A percentile compares a stretch with the other conserved stretches of the same genome.
These are phyloP conservation scores for Siniperca undulata DNA, from an alignment of 2,797 vertebrate species.

Conservation along the genomic window DNA sequence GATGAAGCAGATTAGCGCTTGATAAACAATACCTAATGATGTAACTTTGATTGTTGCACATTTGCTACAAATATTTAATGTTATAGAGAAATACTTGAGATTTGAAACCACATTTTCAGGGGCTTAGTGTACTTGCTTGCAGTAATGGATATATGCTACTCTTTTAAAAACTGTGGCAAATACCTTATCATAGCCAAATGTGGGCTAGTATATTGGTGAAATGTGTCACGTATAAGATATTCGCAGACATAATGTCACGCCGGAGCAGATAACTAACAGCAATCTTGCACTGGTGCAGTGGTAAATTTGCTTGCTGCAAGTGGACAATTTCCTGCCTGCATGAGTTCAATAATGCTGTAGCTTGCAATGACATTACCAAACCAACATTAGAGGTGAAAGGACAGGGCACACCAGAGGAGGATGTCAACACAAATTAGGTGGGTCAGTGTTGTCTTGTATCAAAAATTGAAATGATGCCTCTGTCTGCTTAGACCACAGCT, in stretches of 20 bases:
- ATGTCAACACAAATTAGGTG: conserved; percentile 52
- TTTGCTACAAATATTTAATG: conserved; percentile 11
- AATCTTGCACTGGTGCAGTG: conserved; percentile 36
- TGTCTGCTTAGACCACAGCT: not conserved
- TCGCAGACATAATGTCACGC: conserved; percentile 48
- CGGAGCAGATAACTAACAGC: conserved; percentile 47
- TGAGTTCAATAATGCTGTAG: conserved; percentile 48
- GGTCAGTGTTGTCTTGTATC: conserved; percentile 35
- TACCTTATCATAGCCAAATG: conserved; percentile 35
- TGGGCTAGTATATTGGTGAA: conserved; percentile 13
- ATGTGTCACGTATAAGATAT: conserved; percentile 37
- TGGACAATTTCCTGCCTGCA: conserved; percentile 62
- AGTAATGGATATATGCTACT: conserved; percentile 22
- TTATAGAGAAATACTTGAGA: not conserved
- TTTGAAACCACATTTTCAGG: not conserved
- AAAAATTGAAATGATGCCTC: conserved; percentile 24
- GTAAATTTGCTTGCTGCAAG: conserved; percentile 49
- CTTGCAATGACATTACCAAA: conserved; percentile 42
- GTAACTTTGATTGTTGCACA: conserved; percentile 8
- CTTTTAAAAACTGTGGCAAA: conserved; percentile 40
- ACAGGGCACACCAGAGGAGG: conserved; percentile 42
- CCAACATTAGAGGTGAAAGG: conserved; percentile 31
- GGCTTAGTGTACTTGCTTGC: not conserved
- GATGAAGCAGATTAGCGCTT: not conserved
- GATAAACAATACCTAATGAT: not conserved